Conservation (phyloP, 1,140 invertebrate species). For the Caerostris extrusa region DNA sequence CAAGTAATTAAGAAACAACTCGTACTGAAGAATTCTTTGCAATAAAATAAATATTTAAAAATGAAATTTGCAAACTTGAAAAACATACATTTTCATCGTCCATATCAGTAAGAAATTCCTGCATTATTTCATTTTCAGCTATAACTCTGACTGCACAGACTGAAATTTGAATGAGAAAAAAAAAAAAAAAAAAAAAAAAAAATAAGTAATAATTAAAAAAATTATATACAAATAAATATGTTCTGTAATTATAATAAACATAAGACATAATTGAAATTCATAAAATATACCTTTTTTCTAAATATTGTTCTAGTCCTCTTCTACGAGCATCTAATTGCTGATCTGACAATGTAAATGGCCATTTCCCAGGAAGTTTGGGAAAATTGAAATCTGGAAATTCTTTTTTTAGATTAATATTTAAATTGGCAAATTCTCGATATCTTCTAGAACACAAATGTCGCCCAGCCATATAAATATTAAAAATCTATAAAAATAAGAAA, state of each 20-base stretch:
- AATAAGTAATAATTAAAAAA: not conserved
- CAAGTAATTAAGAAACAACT: too few relatives aligned
- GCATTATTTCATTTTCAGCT: conserved; percentile 97
- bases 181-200: not conserved
- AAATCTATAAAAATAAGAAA: conserved; percentile 84
- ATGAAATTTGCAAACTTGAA: not conserved
- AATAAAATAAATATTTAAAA: not conserved
- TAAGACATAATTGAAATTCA: not conserved
- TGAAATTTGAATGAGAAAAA: conserved; percentile 74
- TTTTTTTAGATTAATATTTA: conserved; percentile 95
- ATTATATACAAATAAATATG: not conserved
- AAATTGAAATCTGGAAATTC: conserved; percentile 99
- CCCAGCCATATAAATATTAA: conserved; percentile 99
- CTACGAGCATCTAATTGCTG: conserved; percentile 97
- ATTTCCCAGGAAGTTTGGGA: conserved; percentile 98
- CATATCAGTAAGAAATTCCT: conserved; percentile 97
- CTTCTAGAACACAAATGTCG: conserved; percentile 96
- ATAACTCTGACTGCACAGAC: conserved; percentile 98
- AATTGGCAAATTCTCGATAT: conserved; percentile 96
- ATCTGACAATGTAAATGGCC: conserved; percentile 97
- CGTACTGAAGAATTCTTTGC: too few relatives aligned
- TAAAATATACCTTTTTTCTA: conserved; percentile 89
- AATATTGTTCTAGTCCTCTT: conserved; percentile 96
- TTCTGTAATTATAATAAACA: not conserved
- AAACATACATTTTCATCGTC: conserved; percentile 88